A percentile compares a stretch with the other conserved stretches of the same genome.
Evolutionary conservation across 2,797 vertebrate species (phyloP).

Genomic region (Dicrostonyx torquatus): DNA sequence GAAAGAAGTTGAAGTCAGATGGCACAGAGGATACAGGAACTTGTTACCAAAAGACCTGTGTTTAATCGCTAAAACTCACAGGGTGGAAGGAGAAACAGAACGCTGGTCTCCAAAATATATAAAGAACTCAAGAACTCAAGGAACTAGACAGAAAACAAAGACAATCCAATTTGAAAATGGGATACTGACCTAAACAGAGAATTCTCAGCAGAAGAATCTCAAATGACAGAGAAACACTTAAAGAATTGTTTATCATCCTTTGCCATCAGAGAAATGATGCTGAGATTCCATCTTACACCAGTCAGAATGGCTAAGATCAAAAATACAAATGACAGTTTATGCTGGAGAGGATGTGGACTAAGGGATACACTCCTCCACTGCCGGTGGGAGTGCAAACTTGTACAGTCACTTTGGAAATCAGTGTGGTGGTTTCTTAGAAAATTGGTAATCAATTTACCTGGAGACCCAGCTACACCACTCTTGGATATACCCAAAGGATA

Average conservation of each 20-base stretch:
- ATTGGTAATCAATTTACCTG: not conserved
- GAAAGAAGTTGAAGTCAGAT: slow-evolving; percentile 34
- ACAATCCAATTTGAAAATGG: not conserved
- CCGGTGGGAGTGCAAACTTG: not conserved
- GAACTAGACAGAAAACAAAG: not conserved
- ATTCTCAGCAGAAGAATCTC: not conserved
- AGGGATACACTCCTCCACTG: not conserved
- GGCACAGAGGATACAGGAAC: not conserved
- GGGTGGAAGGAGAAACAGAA: not conserved
- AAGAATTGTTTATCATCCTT: not conserved
- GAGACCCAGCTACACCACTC: not conserved
- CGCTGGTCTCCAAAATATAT: not conserved
- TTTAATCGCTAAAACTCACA: not conserved
- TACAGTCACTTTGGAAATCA: not conserved
- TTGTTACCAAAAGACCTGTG: not conserved
- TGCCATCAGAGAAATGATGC: not conserved
- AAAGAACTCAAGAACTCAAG: not conserved
- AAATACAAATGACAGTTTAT: not conserved
- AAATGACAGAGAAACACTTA: not conserved
- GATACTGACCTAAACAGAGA: not conserved
- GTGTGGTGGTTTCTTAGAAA: not conserved
- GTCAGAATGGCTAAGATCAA: not conserved
- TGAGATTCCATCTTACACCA: not conserved
- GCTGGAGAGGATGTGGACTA: not conserved
- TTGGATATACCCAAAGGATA: not conserved